Percentiles rank a stretch among this genome's conserved stretches.
Conservation (phyloP, 2,797 vertebrate species). For the Rhabdophis nuchalis region DNA sequence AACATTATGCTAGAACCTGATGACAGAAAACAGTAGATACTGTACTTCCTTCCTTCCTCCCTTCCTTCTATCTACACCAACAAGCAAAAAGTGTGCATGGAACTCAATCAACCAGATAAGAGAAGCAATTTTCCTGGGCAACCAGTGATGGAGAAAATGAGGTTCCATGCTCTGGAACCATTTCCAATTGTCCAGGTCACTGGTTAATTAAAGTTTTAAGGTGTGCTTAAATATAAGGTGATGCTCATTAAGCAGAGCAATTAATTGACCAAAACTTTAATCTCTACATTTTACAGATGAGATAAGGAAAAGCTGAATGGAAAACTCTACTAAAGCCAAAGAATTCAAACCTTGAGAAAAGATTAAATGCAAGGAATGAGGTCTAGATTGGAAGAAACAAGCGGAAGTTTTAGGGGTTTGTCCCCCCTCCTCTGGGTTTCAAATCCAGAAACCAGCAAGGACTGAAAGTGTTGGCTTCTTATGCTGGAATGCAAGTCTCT, state of each 20-base stretch:
- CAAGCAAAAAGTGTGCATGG: neutral
- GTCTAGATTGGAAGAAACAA: neutral
- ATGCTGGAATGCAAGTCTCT: neutral
- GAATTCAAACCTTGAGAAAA: neutral
- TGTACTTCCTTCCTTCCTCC: neutral
- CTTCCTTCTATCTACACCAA: neutral
- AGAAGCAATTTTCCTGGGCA: neutral
- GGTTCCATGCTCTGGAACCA: neutral
- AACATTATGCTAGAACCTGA: neutral
- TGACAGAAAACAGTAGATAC: too few relatives aligned
- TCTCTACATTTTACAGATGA: neutral
- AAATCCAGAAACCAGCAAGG: neutral
- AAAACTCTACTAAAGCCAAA: neutral
- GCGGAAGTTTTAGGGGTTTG: neutral
- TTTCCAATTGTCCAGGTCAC: neutral
- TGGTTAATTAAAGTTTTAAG: neutral
- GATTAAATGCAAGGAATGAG: neutral
- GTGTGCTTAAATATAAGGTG: neutral
- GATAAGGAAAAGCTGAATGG: neutral
- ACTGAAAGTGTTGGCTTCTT: neutral
- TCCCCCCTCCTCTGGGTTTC: rapidly evolving
- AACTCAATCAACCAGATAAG: neutral
- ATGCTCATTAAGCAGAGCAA: neutral
- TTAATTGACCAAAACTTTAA: neutral
- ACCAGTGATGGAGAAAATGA: neutral